These are phyloP conservation scores for Rhaphigaster nebulosa DNA, from an alignment of 2,888 invertebrate genomes.

Conservation along the genomic window DNA sequence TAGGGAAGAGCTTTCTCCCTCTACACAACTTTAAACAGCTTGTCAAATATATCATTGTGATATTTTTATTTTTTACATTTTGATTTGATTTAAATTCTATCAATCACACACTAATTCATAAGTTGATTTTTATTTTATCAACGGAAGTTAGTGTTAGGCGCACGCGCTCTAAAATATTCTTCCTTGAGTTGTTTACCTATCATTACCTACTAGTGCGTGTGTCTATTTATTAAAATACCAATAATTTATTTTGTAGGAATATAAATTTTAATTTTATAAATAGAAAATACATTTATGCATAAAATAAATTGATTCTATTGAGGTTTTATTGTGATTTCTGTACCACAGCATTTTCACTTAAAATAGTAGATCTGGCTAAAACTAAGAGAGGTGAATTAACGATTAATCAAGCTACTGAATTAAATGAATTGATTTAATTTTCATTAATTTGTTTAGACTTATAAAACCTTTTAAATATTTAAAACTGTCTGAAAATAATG, in stretches of 20 bases:
- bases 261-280: not conserved
- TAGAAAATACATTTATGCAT: not conserved
- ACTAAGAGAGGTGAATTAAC: not conserved
- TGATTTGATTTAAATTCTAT: no score
- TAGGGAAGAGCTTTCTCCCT: no score
- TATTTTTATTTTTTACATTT: no score
- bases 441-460: not conserved
- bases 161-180: no score
- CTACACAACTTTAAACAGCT: no score
- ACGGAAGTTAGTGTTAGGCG: no score
- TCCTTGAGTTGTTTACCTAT: no score
- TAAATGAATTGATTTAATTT: not conserved
- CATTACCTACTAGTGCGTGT: no score
- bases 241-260: not conserved
- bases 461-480: not conserved
- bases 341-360: not conserved
- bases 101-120: no score
- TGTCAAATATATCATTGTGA: no score
- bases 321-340: not conserved
- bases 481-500: not conserved
- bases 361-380: not conserved
- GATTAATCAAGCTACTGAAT: not conserved
- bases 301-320: not conserved
- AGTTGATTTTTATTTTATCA: no score
- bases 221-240: not conserved